Conservation (phyloP, 2,797 vertebrate species). For the Ceryle rudis region DNA sequence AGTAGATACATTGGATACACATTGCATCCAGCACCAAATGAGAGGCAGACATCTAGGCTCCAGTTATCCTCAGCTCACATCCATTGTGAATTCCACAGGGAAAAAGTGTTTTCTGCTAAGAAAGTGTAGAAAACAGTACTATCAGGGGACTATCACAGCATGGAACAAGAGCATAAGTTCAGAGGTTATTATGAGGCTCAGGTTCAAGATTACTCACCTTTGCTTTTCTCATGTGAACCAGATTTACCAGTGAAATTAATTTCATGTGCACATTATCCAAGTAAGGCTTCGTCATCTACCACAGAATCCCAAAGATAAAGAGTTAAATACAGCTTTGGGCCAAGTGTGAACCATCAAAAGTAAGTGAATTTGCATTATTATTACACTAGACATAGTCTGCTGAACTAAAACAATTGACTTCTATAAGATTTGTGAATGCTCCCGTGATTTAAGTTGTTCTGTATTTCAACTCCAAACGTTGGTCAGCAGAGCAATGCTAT, state of each 20-base stretch:
- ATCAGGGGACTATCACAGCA: neutral
- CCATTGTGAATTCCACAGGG: neutral
- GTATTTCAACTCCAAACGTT: neutral
- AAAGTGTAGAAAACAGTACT: neutral
- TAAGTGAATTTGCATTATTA: neutral
- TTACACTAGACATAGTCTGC: neutral
- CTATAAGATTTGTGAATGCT: neutral
- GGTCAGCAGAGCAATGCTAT: neutral
- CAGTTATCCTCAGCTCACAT: neutral
- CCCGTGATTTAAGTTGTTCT: neutral
- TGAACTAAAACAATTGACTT: neutral
- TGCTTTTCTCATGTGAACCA: neutral
- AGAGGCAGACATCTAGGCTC: neutral
- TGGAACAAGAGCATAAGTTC: neutral
- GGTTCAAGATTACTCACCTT: neutral
- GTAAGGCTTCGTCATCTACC: neutral
- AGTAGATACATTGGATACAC: neutral
- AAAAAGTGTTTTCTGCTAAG: neutral
- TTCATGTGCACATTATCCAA: neutral
- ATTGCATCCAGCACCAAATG: neutral
- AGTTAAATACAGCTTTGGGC: slow-evolving; percentile 18
- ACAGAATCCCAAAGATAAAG: neutral
- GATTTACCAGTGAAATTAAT: neutral
- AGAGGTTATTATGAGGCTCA: neutral
- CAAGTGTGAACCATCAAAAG: neutral